Percentiles rank a stretch among this genome's conserved stretches.
These are phyloP conservation scores for Dichetophora obliterata DNA, from an alignment of 2,888 invertebrate genomes.

Conservation along the genomic window DNA sequence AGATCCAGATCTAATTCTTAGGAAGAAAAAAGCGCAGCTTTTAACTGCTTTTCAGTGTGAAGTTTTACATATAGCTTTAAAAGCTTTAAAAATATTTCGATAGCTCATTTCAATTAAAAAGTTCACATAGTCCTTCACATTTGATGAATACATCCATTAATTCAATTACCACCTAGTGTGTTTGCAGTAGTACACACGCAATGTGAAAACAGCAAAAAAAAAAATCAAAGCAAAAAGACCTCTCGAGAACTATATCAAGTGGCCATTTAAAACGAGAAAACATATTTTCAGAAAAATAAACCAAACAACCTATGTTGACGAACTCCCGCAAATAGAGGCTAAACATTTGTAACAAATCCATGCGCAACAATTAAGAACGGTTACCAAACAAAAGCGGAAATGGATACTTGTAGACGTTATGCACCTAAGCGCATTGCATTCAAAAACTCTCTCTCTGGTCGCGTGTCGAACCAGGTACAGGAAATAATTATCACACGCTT, in stretches of 20 bases:
- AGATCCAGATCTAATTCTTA: too few relatives aligned
- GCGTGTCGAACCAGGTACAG: constrained; percentile 57
- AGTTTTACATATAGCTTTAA: too few relatives aligned
- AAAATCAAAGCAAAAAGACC: neutral
- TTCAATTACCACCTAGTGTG: constrained; percentile 23
- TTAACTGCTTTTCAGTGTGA: too few relatives aligned
- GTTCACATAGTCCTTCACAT: neutral
- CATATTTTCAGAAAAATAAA: constrained; percentile 16
- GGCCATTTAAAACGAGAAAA: constrained; percentile 1
- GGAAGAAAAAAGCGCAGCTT: too few relatives aligned
- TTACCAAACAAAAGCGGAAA: constrained; percentile 58
- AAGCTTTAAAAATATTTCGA: too few relatives aligned
- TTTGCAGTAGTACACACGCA: neutral
- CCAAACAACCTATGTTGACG: neutral
- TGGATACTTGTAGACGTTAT: constrained; percentile 60
- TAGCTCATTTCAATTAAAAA: too few relatives aligned
- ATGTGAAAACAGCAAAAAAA: neutral
- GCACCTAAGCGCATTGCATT: neutral
- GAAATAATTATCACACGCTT: constrained; percentile 66
- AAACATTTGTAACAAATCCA: constrained; percentile 34
- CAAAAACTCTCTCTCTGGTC: constrained; percentile 43
- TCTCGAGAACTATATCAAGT: neutral
- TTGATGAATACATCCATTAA: constrained; percentile 9
- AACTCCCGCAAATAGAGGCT: constrained; percentile 12
- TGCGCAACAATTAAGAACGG: constrained; percentile 27